These are phyloP conservation scores for Phoxinus phoxinus DNA, from an alignment of 2,113 vertebrate species.

Conservation along the genomic window DNA sequence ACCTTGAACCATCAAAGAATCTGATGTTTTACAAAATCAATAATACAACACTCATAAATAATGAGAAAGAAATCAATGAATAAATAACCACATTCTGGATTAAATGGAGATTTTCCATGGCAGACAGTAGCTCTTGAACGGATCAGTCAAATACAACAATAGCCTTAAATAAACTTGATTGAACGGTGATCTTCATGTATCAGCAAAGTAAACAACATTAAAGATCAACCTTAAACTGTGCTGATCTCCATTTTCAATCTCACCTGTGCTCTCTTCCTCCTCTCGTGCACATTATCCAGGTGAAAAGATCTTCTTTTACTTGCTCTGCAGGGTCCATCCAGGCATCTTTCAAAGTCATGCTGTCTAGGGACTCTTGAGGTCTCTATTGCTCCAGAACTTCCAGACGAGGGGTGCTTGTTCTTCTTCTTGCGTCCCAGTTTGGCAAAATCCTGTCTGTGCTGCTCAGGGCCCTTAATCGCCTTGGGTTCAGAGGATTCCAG, in stretches of 20 bases:
- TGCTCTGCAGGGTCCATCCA: background rate
- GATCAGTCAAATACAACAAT: background rate
- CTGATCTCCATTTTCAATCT: background rate
- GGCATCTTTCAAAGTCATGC: background rate
- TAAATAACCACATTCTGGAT: background rate
- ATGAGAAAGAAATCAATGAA: background rate
- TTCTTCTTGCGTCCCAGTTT: background rate
- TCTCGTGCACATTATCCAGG: background rate
- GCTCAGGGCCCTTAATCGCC: background rate
- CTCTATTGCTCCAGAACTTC: background rate
- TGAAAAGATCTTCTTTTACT: background rate
- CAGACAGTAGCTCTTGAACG: background rate
- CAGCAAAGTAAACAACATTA: background rate
- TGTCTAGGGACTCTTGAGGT: background rate
- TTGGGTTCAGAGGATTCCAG: background rate
- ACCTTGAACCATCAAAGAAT: background rate
- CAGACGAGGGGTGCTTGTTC: background rate
- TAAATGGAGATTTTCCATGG: constrained; percentile 6
- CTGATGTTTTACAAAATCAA: constrained; percentile 25
- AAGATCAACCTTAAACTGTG: background rate
- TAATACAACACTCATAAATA: constrained; percentile 28
- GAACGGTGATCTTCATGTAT: background rate
- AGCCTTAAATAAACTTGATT: background rate
- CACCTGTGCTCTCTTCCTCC: constrained; percentile 28
- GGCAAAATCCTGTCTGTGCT: background rate